These are phyloP conservation scores for Anthophora plumipes DNA, from an alignment of 2,888 invertebrate genomes.

Conservation along the genomic window DNA sequence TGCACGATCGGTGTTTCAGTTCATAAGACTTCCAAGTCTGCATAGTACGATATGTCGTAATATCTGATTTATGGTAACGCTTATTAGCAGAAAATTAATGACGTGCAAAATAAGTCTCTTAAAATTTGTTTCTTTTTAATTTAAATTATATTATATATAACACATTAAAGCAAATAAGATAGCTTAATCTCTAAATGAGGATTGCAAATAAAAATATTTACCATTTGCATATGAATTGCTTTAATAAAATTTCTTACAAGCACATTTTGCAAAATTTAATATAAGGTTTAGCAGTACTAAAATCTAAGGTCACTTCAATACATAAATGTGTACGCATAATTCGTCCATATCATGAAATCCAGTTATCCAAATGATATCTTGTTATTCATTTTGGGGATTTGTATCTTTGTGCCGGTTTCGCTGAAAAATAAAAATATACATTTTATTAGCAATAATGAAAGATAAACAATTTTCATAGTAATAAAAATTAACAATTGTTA, in stretches of 20 bases:
- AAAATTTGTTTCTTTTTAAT: too few relatives aligned
- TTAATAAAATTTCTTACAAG: conserved; percentile 30
- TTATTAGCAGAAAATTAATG: too few relatives aligned
- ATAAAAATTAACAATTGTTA: neutral
- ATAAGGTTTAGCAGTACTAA: conserved; percentile 7
- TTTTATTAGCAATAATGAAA: neutral
- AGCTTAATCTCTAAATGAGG: too few relatives aligned
- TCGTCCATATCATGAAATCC: neutral
- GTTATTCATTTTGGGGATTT: conserved; percentile 31
- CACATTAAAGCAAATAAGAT: too few relatives aligned
- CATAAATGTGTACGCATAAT: neutral
- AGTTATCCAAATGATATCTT: neutral
- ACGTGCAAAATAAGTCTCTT: too few relatives aligned
- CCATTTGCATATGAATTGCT: neutral
- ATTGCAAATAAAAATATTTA: conserved; percentile 2
- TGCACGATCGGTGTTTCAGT: too few relatives aligned
- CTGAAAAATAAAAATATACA: conserved; percentile 33
- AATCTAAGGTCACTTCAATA: neutral
- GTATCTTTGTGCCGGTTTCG: conserved; percentile 46
- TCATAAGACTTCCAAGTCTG: too few relatives aligned
- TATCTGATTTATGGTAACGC: too few relatives aligned
- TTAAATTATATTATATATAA: too few relatives aligned
- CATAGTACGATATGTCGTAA: too few relatives aligned
- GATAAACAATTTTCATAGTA: neutral
- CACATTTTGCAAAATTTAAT: conserved; percentile 9